Evolutionary conservation across 2,888 invertebrate genomes (phyloP), one percentile per base, ranked within the genome.

Genomic region (Eupithecia inturbata): DNA sequence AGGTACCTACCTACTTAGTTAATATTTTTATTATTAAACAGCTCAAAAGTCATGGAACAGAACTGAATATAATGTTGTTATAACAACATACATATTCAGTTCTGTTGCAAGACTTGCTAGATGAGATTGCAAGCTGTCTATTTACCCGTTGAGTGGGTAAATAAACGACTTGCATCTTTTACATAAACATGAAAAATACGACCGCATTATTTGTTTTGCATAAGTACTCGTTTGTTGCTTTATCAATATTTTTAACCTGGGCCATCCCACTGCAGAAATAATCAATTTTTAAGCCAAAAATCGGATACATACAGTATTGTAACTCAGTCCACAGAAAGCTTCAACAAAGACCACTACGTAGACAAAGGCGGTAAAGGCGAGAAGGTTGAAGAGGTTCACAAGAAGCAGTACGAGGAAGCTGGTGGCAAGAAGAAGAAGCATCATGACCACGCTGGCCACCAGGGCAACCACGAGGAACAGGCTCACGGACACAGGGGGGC

Each of bases 401-500:
- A 91, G 49, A 95, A 95, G 19, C 95, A 96, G 78, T 95, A 96
- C 84, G 95, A 95, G 28, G 96, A 96, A 74, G 95, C 96, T 22
- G 95, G 93, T 0, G 96, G 96, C 0, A 95, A 96, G 82, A 95
- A 95, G 83, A 95, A 95, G 82, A 95, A 95, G 68, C 95, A 96
- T 77, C 96, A 96, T 84, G 96, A 97, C 83, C 94, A 95, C 75
- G 95, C 95, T 1, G 95, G 92, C 9, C 95, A 96, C 80, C 95
- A 96, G 82, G 96, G 96, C 1, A 95, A 95, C 68, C 96, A 96
- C 77, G 96, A 96, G 78, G 96, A 96, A 81, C 94, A 95, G 70
- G 96, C 96, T 6, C 96, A 96, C 78, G 96, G 96, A 0, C 95
- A 96, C 70, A 96, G 96, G 80, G 96, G 96, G 0, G 95, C 96